Base-by-base conservation (phyloP, 2,888 invertebrate species). In the Coelinius sp. region DNA sequence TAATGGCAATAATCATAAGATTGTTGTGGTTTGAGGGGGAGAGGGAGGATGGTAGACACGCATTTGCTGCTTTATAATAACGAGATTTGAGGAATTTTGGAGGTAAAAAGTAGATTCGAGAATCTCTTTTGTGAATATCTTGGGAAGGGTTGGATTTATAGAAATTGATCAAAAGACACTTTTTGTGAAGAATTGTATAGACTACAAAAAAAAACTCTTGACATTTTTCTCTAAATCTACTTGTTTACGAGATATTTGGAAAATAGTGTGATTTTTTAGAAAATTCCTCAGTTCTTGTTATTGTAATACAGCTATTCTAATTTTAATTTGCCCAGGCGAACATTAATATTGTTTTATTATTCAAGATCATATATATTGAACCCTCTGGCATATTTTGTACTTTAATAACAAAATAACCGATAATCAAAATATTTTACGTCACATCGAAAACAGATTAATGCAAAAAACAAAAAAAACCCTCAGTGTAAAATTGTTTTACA, bases 1-100 rank as follows among this genome's bases (percentile, higher is more conserved):
- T n/a, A 86, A 87, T 78, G 87, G 86, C 76, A 86, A 86, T 78
- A 87, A 86, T 79, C 87, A 87, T 69, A 87, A 87, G 75, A 86
- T 87, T 75, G 87, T 87, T 69, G 86, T 87, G 77, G 86, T 86
- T 70, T 86, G 80, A 80, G 77, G 66, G 63, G 14, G 68, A 63
- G 12, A 77, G 66, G 63, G 14, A 67, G 41, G 12, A 62, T 70
- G 66, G 27, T 68, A 49, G 41, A 14, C 67, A 53, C 63, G 67
- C 71, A 62, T 46, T 14, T 62, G 20, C 27, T 44, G 25, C 25
- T 31, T 12, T 65, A 22, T 27, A 62, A 66, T 70, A 41, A 49
- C 35, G 20, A 41, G 44, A 31, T 53, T 17, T 52, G 27, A 31
- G 31, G 46, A 49, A 49, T 49, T 49, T 41, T 2, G 8, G 35